Evolutionary conservation across 2,888 invertebrate species (phyloP), one percentile per base, ranked within the genome.

Genomic region (Hemithea aestivaria): DNA sequence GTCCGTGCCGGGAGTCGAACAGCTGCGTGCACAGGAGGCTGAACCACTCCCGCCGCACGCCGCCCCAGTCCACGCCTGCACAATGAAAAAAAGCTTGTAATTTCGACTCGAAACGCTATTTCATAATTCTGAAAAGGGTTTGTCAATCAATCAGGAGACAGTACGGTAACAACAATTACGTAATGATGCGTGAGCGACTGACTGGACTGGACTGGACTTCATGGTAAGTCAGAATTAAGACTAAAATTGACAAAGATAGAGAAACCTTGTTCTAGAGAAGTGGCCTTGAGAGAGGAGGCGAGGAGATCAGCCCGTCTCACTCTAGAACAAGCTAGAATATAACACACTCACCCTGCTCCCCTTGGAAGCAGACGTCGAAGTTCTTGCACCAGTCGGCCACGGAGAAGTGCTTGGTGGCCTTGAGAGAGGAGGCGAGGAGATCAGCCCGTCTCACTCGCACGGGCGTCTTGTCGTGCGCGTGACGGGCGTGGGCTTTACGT

Each of bases 371-470:
- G 47, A 97, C 93, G 83, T 97, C 97, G 74, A 97, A 97, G 87
- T 94, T 96, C 67, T 94, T 91, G 78, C 96, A 97, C 97, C 97
- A 98, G 83, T 97, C 97, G 35, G 92, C 91, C n/a, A 94, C 91
- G 90, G 89, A 87, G 83, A 96, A 96, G 65, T 93, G 91, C 60
- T 94, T 93, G 1, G 96, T 96, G 26, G 94, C 93, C 80, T 95
- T 96, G 88, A 96, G 92, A 66, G 91, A 91, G 62, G 93, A 93
- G 68, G 96, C 94, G 33, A 97, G 79, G 37, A 97, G 89, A 59
- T 93, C 94, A 11, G 94, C 91, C 35, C 97, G 88, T 47, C 91
- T 89, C 40, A 97, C 94, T 73, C 95, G 94, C 74, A 98, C 87
- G 8, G 92, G 89, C 28, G 96, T 76, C 73, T 94, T 94, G 65